phyloP scores from a whole-genome alignment of 2,888 invertebrate genomes.

The Serripes groenlandicus region DNA sequence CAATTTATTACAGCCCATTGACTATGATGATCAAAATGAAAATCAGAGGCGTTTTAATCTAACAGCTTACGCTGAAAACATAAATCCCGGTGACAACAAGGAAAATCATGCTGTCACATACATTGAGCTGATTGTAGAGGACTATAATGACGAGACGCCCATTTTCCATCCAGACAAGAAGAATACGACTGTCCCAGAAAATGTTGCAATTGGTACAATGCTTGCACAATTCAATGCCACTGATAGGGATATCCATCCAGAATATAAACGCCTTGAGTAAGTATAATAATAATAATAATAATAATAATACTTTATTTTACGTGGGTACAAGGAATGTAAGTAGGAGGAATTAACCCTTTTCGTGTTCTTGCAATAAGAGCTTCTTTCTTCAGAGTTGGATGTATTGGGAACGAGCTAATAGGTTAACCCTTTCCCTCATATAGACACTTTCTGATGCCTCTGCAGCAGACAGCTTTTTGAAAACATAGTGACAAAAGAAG shows the following conservation, averaged over 20 bases:
- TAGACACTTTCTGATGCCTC: no score
- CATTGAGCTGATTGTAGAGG: slow-evolving; percentile 98
- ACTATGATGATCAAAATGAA: slow-evolving; percentile 80
- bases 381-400: no score
- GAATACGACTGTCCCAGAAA: slow-evolving; percentile 92
- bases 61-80: slow-evolving; percentile 80
- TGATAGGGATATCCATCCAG: slow-evolving; percentile 96
- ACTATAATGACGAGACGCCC: slow-evolving; percentile 99
- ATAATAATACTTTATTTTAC: no score
- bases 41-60: slow-evolving; percentile 79
- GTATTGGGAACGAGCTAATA: no score
- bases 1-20: slow-evolving; percentile 78
- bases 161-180: slow-evolving; percentile 89
- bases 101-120: slow-evolving; percentile 92
- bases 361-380: no score
- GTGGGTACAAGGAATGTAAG: no score
- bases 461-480: no score
- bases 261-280: slow-evolving; percentile 86
- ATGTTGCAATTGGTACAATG: slow-evolving; percentile 95
- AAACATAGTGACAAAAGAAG: no score
- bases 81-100: slow-evolving; percentile 38
- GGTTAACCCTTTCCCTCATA: no score
- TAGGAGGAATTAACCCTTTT: no score
- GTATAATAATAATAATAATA: no score
- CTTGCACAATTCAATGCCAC: slow-evolving; percentile 98